These are phyloP conservation scores for Etheostoma cragini DNA, from an alignment of 2,113 vertebrate genomes.

Conservation along the genomic window DNA sequence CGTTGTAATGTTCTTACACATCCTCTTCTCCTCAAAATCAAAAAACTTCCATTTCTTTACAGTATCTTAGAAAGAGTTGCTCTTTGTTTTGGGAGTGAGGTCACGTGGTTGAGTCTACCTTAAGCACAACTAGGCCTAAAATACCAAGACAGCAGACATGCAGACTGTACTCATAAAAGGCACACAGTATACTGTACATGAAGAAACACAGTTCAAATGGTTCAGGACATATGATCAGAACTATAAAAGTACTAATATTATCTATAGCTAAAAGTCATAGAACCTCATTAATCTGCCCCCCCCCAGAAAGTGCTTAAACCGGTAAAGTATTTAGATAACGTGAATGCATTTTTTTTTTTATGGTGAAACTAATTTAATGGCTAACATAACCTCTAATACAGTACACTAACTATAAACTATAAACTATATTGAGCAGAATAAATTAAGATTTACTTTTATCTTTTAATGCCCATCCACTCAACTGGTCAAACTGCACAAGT, in stretches of 20 bases:
- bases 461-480: constrained; percentile 46
- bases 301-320: constrained; percentile 12
- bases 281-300: constrained; percentile 46
- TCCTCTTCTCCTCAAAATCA: constrained; percentile 29
- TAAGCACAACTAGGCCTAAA: constrained; percentile 72
- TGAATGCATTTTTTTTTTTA: constrained; percentile 24
- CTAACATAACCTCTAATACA: constrained; percentile 33
- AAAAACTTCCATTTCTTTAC: constrained; percentile 37
- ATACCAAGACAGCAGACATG: constrained; percentile 77
- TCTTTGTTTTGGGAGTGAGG: constrained; percentile 59
- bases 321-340: constrained; percentile 34
- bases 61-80: constrained; percentile 43
- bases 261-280: constrained; percentile 57
- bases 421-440: constrained; percentile 34
- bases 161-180: constrained; percentile 78
- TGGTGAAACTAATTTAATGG: constrained; percentile 32
- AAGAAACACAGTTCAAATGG: constrained; percentile 72
- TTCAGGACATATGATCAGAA: constrained; percentile 59
- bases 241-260: constrained; percentile 68
- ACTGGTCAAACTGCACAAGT: constrained; percentile 26
- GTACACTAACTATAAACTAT: too few relatives aligned
- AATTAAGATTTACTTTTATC: constrained; percentile 26
- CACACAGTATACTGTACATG: constrained; percentile 79
- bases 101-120: constrained; percentile 68
- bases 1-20: constrained; percentile 29